Conservation (phyloP, 2,113 vertebrate genomes). For the Oceanites oceanicus region DNA sequence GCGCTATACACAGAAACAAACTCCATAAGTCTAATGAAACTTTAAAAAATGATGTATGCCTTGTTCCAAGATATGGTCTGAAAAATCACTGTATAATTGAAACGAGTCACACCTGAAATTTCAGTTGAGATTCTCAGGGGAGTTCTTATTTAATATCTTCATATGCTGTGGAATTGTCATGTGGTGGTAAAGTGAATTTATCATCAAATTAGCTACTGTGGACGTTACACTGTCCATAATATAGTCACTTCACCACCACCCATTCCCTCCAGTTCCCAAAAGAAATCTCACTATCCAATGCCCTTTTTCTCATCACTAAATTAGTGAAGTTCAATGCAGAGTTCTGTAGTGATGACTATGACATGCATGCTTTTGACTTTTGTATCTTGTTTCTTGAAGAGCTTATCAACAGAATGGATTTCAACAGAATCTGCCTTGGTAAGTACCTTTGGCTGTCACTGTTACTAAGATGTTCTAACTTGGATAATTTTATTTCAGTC, state of each 20-base stretch:
- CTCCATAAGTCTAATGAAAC: neutral
- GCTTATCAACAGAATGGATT: neutral
- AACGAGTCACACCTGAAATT: neutral
- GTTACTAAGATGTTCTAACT: neutral
- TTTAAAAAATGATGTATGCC: neutral
- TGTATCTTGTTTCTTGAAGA: neutral
- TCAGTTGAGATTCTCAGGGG: neutral
- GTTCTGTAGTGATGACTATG: neutral
- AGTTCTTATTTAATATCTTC: neutral
- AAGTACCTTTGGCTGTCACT: neutral
- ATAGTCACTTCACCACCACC: neutral
- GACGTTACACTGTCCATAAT: accelerated
- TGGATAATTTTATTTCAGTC: neutral
- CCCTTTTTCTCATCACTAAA: neutral
- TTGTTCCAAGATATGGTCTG: neutral
- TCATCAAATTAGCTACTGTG: neutral
- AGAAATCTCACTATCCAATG: neutral
- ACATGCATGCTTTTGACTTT: neutral
- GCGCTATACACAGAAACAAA: neutral
- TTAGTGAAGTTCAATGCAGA: neutral
- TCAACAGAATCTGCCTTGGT: neutral
- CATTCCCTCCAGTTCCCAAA: neutral
- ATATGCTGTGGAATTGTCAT: neutral
- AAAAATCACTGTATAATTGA: neutral
- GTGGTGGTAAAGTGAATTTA: neutral